Evolutionary conservation across 2,888 invertebrate species (phyloP).

Genomic region (Habrosyne pyritoides): DNA sequence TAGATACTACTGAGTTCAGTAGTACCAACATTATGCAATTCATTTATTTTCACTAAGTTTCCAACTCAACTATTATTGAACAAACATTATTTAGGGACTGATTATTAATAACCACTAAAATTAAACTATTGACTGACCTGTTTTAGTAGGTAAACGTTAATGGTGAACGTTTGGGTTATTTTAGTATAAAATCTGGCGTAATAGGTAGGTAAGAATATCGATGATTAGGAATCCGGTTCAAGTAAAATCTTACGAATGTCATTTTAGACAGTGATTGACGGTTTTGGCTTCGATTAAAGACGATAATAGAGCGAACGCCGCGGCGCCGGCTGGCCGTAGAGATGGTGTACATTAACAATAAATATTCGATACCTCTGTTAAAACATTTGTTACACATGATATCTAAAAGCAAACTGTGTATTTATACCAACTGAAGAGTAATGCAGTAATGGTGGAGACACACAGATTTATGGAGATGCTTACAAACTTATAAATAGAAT

Average conservation of each 20-base stretch:
- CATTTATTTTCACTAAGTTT: too few relatives aligned
- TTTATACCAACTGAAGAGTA: too few relatives aligned
- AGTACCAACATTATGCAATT: too few relatives aligned
- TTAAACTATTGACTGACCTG: not conserved
- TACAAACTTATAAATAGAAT: too few relatives aligned
- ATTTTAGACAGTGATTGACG: not conserved
- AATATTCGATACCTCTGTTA: not conserved
- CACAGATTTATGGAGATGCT: too few relatives aligned
- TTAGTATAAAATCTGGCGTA: not conserved
- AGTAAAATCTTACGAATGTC: not conserved
- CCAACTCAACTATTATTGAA: too few relatives aligned
- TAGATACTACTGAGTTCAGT: too few relatives aligned
- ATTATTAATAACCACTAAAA: too few relatives aligned
- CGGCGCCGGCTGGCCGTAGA: too few relatives aligned
- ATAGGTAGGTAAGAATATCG: not conserved
- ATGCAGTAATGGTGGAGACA: too few relatives aligned
- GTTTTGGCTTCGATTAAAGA: not conserved
- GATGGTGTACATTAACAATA: not conserved
- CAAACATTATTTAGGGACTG: too few relatives aligned
- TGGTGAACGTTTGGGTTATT: not conserved
- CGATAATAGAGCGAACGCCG: not conserved
- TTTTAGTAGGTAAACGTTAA: not conserved
- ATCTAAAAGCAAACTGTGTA: not conserved
- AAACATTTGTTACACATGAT: too few relatives aligned
- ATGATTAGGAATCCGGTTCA: not conserved